These are phyloP conservation scores for Papilio helenus DNA, from an alignment of 1,140 invertebrate genomes.

Conservation along the genomic window DNA sequence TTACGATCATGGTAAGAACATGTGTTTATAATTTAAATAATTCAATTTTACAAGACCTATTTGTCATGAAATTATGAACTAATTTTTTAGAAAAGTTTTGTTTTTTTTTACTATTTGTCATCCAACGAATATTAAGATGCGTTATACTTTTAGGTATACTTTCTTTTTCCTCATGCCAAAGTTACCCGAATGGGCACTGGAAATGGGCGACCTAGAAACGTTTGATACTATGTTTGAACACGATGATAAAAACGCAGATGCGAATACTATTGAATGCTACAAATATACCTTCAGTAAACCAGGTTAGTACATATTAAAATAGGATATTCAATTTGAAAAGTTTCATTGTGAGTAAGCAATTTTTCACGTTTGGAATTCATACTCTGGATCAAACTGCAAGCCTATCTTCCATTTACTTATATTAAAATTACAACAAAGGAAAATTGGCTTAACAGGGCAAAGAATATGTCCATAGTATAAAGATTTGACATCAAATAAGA, in stretches of 20 bases:
- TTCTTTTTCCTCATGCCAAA: slow-evolving; percentile 86
- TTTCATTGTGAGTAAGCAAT: too few relatives aligned
- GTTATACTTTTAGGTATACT: slow-evolving; percentile 84
- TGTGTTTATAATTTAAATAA: neutral
- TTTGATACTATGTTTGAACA: slow-evolving; percentile 70
- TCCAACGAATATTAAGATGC: neutral
- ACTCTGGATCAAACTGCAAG: too few relatives aligned
- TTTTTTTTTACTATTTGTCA: neutral
- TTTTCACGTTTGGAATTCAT: too few relatives aligned
- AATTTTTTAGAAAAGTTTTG: too few relatives aligned
- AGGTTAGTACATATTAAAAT: slow-evolving; percentile 69
- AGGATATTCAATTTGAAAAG: neutral
- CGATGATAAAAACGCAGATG: slow-evolving; percentile 84
- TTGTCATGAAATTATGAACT: too few relatives aligned
- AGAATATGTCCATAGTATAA: too few relatives aligned
- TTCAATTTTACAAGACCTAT: too few relatives aligned
- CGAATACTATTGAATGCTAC: slow-evolving; percentile 86
- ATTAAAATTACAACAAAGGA: too few relatives aligned
- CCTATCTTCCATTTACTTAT: too few relatives aligned
- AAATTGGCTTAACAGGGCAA: too few relatives aligned
- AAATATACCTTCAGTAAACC: slow-evolving; percentile 86
- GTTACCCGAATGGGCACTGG: slow-evolving; percentile 83
- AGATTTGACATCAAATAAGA: too few relatives aligned
- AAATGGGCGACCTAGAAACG: slow-evolving; percentile 77
- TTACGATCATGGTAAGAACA: slow-evolving; percentile 82